Percentiles rank a stretch among this genome's conserved stretches.
These are phyloP conservation scores for Pyrochroa serraticornis DNA, from an alignment of 2,888 invertebrate species.

Conservation along the genomic window DNA sequence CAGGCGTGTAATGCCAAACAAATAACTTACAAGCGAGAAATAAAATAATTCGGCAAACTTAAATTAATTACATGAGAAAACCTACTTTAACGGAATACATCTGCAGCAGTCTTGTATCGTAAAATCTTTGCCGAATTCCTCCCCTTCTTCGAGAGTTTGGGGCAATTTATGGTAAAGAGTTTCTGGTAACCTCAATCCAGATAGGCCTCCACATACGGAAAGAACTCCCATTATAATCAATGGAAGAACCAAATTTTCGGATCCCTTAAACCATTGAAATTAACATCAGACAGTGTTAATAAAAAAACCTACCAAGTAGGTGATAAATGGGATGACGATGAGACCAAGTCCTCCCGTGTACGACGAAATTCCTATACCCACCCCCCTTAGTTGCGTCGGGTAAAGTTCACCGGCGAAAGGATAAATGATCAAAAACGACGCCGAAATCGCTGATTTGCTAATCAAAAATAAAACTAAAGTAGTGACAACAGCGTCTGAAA, in stretches of 20 bases:
- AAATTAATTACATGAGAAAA: slow-evolving; percentile 1
- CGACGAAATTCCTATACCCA: slow-evolving; percentile 90
- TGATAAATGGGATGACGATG: slow-evolving; percentile 88
- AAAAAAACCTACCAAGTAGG: slow-evolving; percentile 75
- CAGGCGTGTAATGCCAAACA: no score
- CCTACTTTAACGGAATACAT: slow-evolving; percentile 73
- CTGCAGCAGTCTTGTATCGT: slow-evolving; percentile 74
- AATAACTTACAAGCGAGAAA: neutral
- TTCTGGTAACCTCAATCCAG: slow-evolving; percentile 82
- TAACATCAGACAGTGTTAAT: neutral
- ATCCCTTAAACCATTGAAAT: slow-evolving; percentile 66
- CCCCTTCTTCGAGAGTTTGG: slow-evolving; percentile 87
- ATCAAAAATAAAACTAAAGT: slow-evolving; percentile 79
- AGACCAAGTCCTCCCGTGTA: slow-evolving; percentile 89
- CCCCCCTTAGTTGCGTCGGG: slow-evolving; percentile 86
- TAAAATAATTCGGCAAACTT: neutral
- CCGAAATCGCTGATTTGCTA: slow-evolving; percentile 88
- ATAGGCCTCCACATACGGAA: slow-evolving; percentile 80
- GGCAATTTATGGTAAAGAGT: slow-evolving; percentile 83
- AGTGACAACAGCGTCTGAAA: slow-evolving; percentile 72
- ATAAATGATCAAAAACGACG: slow-evolving; percentile 89
- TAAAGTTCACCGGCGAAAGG: slow-evolving; percentile 92
- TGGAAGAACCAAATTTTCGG: slow-evolving; percentile 82
- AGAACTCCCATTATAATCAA: slow-evolving; percentile 83
- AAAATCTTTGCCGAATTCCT: slow-evolving; percentile 85